phyloP scores from a whole-genome alignment of 2,888 invertebrate species.

The Amblyjoppa fuscipennis region DNA sequence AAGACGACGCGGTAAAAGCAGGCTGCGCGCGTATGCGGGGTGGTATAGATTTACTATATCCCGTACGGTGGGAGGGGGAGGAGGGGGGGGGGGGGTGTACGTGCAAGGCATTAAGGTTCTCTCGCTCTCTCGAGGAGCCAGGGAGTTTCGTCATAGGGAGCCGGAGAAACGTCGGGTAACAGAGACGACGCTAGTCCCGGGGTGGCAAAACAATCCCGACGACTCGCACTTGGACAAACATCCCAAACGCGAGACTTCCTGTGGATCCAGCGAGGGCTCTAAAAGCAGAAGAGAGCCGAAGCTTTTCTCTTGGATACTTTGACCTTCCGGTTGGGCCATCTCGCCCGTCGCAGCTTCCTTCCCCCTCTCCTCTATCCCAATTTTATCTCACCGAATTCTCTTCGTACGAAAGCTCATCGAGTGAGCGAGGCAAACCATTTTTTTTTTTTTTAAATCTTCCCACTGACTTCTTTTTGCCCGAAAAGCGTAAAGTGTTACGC shows the following conservation, averaged over 20 bases:
- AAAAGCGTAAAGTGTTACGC: no score
- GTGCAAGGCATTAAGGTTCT: slow-evolving; percentile 57
- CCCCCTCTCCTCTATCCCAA: not conserved
- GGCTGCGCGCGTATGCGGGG: slow-evolving; percentile 58
- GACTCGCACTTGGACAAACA: slow-evolving; percentile 79
- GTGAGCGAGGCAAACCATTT: slow-evolving; percentile 11
- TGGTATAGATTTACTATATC: slow-evolving; percentile 63
- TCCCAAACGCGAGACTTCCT: slow-evolving; percentile 77
- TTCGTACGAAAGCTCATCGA: not conserved
- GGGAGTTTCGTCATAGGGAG: slow-evolving; percentile 19
- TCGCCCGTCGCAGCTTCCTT: not conserved
- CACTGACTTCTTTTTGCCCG: not conserved
- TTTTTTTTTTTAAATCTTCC: not conserved
- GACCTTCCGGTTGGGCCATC: slow-evolving; percentile 42
- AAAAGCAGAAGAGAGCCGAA: slow-evolving; percentile 23
- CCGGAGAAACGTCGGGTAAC: slow-evolving; percentile 68
- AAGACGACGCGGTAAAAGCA: slow-evolving; percentile 67
- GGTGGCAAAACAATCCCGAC: slow-evolving; percentile 75
- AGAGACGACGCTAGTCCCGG: slow-evolving; percentile 43
- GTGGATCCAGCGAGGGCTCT: slow-evolving; percentile 41
- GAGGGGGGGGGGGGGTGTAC: slow-evolving; percentile 8
- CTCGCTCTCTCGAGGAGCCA: slow-evolving; percentile 31
- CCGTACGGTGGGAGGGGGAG: not conserved
- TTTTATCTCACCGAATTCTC: not conserved
- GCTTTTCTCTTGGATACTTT: slow-evolving; percentile 39